These are phyloP conservation scores for Procambarus clarkii DNA, from an alignment of 1,140 invertebrate species.

Conservation along the genomic window DNA sequence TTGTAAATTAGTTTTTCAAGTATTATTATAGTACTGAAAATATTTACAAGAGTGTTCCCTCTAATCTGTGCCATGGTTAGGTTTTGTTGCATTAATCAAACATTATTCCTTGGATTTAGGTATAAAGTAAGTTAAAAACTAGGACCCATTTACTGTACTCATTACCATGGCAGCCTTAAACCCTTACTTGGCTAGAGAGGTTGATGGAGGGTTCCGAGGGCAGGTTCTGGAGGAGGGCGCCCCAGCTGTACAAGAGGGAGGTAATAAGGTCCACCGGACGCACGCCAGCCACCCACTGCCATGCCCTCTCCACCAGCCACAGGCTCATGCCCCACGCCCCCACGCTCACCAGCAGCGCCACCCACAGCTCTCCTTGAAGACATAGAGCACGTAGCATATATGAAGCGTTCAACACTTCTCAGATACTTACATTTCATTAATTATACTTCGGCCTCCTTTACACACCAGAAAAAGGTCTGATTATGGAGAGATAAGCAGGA, in stretches of 20 bases:
- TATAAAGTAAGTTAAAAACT: no score
- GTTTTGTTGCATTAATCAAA: no score
- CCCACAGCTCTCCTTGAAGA: slow-evolving; percentile 11
- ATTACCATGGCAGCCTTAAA: no score
- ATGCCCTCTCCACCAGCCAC: slow-evolving; percentile 8
- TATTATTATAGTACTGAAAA: no score
- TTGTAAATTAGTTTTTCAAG: no score
- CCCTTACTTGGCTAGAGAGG: background rate
- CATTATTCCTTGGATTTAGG: no score
- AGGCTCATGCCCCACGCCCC: background rate
- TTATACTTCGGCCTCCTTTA: background rate
- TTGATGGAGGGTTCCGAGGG: background rate
- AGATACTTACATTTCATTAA: background rate
- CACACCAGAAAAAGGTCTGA: slow-evolving; percentile 14
- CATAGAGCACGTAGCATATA: background rate
- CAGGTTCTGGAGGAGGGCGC: background rate
- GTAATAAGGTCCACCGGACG: background rate
- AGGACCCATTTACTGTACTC: no score
- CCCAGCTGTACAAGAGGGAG: slow-evolving; percentile 6
- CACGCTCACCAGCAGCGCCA: background rate
- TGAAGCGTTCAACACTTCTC: background rate
- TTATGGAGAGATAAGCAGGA: slow-evolving; percentile 1
- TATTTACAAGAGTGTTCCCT: no score
- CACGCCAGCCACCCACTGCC: background rate
- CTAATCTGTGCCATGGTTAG: no score